Conservation (phyloP, 1,140 invertebrate species). For the Trichonephila clavipes region DNA sequence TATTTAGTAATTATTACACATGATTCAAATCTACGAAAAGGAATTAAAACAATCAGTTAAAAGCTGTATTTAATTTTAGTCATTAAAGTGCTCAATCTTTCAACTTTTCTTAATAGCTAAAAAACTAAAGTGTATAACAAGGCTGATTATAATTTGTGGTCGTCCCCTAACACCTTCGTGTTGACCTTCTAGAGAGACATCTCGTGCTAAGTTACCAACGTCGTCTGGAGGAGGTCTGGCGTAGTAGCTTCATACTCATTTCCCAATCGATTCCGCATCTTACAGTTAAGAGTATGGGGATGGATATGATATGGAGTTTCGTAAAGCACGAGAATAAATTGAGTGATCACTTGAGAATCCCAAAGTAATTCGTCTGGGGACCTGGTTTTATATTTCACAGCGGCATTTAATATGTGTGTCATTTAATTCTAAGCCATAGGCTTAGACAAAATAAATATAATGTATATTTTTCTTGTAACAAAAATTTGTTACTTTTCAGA, state of each 20-base stretch:
- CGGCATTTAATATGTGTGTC: background rate
- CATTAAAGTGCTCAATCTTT: too few species aligned
- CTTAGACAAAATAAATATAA: background rate
- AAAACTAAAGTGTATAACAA: too few species aligned
- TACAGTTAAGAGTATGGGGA: background rate
- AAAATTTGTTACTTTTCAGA: background rate
- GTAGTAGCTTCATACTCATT: background rate
- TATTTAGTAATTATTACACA: too few species aligned
- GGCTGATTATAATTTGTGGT: background rate
- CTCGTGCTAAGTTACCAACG: background rate
- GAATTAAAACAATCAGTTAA: too few species aligned
- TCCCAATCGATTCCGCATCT: conserved; percentile 1
- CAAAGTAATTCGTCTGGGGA: background rate
- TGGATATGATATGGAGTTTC: background rate
- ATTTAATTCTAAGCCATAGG: background rate
- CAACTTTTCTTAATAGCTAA: too few species aligned
- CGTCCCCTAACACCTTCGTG: background rate
- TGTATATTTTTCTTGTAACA: background rate
- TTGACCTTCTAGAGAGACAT: conserved; percentile 27
- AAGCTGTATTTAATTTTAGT: too few species aligned
- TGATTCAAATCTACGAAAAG: too few species aligned
- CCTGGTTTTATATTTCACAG: background rate
- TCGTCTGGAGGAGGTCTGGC: conserved; percentile 33
- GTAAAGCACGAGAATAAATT: conserved; percentile 10
- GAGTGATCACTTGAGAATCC: background rate